These are phyloP conservation scores for Pherbina coryleti DNA, from an alignment of 2,888 invertebrate species.

Conservation along the genomic window DNA sequence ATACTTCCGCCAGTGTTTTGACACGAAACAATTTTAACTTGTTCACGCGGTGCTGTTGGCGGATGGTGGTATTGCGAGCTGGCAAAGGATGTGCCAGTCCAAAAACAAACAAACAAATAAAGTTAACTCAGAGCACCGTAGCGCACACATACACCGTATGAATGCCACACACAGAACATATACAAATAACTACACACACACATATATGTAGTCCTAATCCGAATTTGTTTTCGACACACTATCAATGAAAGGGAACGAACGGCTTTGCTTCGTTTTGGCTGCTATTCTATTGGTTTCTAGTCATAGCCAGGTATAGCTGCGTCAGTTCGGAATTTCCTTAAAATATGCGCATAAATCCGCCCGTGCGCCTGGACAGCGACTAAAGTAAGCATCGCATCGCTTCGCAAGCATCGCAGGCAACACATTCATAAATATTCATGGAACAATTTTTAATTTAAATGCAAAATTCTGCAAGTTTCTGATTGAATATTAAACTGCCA, in stretches of 20 bases:
- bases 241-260: not conserved
- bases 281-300: not conserved
- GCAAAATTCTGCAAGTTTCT: slow-evolving; percentile 27
- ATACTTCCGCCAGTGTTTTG: slow-evolving; percentile 54
- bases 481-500: slow-evolving; percentile 37
- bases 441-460: slow-evolving; percentile 32
- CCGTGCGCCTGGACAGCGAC: too few species aligned
- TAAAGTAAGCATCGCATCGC: not conserved
- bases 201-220: not conserved
- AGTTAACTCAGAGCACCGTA: not conserved
- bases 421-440: slow-evolving; percentile 32
- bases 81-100: too few species aligned
- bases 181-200: not conserved
- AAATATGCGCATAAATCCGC: too few species aligned
- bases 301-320: too few species aligned
- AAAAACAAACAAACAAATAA: not conserved
- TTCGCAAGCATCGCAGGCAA: not conserved
- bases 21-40: slow-evolving; percentile 63
- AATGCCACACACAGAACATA: not conserved
- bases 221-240: not conserved
- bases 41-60: slow-evolving; percentile 46
- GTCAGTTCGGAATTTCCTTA: too few species aligned
- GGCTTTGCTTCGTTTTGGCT: too few species aligned
- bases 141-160: not conserved
- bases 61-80: too few species aligned